Percentiles rank a stretch among this genome's conserved stretches.
phyloP scores from a whole-genome alignment of 2,113 vertebrate species.

The Sciurus niger region DNA sequence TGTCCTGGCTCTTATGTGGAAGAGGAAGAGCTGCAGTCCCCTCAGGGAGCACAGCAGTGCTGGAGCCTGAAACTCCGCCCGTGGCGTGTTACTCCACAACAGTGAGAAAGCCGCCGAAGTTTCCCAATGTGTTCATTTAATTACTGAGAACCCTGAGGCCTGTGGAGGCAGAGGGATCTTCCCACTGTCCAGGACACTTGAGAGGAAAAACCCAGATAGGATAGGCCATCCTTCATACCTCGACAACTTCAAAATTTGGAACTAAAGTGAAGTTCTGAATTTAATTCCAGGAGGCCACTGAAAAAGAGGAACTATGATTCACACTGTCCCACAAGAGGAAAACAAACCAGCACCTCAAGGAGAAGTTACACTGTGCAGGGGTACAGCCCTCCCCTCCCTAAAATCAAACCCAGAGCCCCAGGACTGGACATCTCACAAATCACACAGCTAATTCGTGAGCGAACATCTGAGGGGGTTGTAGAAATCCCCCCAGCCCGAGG shows the following conservation, averaged over 20 bases:
- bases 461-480: background rate
- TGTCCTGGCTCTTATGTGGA: background rate
- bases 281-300: background rate
- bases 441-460: background rate
- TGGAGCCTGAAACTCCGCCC: too few relatives aligned
- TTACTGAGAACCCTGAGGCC: background rate
- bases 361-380: background rate
- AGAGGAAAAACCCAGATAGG: background rate
- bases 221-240: background rate
- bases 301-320: background rate
- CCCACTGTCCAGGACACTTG: background rate
- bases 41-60: background rate
- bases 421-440: background rate
- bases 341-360: background rate
- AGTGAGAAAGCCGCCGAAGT: background rate
- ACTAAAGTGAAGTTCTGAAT: background rate
- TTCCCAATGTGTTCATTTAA: background rate
- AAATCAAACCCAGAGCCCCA: background rate
- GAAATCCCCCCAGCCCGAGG: background rate
- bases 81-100: background rate
- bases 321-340: background rate
- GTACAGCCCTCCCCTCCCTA: too few relatives aligned
- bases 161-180: rapidly evolving
- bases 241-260: too few relatives aligned
- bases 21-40: background rate